These are phyloP conservation scores for Leucania comma DNA, from an alignment of 2,888 invertebrate species.

Conservation along the genomic window DNA sequence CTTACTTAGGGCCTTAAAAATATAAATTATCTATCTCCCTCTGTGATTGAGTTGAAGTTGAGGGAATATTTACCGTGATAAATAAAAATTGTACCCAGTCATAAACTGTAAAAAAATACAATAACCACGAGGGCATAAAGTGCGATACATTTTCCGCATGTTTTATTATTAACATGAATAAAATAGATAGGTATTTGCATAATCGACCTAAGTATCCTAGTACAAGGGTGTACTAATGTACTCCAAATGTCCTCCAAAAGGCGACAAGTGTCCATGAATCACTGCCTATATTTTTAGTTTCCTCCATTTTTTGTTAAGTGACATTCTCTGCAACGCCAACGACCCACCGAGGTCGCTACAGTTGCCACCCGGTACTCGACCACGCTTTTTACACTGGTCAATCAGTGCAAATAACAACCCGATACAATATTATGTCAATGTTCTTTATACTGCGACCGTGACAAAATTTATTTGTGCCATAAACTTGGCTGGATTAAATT, in stretches of 20 bases:
- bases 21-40: background rate
- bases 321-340: slow-evolving; percentile 83
- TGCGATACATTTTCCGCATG: background rate
- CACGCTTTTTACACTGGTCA: slow-evolving; percentile 71
- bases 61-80: background rate
- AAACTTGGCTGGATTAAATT: slow-evolving; percentile 42
- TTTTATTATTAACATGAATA: background rate
- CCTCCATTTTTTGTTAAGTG: slow-evolving; percentile 70
- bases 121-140: no score
- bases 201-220: background rate
- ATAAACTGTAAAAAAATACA: background rate
- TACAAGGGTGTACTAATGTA: slow-evolving; percentile 6
- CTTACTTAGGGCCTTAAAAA: background rate
- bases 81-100: background rate
- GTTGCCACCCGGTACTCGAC: slow-evolving; percentile 77
- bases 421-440: slow-evolving; percentile 42
- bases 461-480: slow-evolving; percentile 41
- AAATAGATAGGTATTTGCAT: no score
- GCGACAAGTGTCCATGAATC: slow-evolving; percentile 51
- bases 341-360: slow-evolving; percentile 80
- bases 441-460: slow-evolving; percentile 36
- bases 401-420: slow-evolving; percentile 52
- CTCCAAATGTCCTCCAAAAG: slow-evolving; percentile 25
- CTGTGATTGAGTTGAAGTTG: no score
- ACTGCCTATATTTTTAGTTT: slow-evolving; percentile 63